A percentile compares a stretch with the other conserved stretches of the same genome.
Evolutionary conservation across 2,888 invertebrate genomes (phyloP).

Genomic region (Elysia crispata): DNA sequence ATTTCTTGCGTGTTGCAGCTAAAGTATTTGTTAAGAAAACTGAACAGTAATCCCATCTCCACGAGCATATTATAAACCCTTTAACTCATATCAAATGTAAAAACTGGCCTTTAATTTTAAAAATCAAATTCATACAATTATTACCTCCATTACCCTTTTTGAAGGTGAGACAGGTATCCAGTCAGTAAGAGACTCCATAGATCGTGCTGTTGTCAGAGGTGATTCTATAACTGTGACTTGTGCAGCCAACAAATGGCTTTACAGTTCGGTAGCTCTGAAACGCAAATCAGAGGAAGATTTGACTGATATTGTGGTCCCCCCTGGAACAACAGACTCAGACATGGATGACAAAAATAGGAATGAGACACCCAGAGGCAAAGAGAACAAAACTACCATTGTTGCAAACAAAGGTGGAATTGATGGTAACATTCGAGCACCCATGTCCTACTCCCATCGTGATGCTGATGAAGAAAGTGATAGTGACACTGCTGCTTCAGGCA

Average conservation of each 20-base stretch:
- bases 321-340: background rate
- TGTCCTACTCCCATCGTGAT: too few species aligned
- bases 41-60: too few species aligned
- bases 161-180: conserved; percentile 31
- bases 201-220: conserved; percentile 21
- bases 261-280: conserved; percentile 32
- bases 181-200: conserved; percentile 28
- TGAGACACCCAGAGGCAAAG: too few species aligned
- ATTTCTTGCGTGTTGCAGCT: too few species aligned
- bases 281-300: background rate
- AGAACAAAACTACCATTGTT: too few species aligned
- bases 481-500: too few species aligned
- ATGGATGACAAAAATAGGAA: too few species aligned
- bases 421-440: too few species aligned
- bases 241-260: conserved; percentile 49
- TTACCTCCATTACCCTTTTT: background rate
- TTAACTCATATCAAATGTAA: background rate
- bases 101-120: background rate
- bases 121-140: background rate
- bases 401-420: too few species aligned
- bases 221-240: conserved; percentile 45
- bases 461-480: too few species aligned
- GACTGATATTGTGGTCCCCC: background rate
- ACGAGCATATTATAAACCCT: too few species aligned
- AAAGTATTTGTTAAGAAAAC: too few species aligned